A percentile compares a stretch with the other conserved stretches of the same genome.
These are phyloP conservation scores for Saxidomus purpurata DNA, from an alignment of 1,140 invertebrate species.

Conservation along the genomic window DNA sequence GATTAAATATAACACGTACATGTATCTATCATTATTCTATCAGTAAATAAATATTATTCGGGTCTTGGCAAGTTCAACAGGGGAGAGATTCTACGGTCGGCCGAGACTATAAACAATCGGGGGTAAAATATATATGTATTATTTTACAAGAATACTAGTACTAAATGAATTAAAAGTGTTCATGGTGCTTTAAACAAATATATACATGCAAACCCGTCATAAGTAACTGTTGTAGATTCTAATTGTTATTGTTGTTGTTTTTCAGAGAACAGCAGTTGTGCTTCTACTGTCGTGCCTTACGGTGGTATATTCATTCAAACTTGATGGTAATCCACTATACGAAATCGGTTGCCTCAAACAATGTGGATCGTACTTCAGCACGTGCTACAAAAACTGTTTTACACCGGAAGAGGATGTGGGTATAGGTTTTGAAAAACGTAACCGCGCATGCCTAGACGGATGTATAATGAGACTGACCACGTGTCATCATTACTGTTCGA, in stretches of 20 bases:
- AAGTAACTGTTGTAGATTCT: no score
- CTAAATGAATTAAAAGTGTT: no score
- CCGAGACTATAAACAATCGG: no score
- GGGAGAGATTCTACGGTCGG: no score
- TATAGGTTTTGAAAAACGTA: slow-evolving; percentile 19
- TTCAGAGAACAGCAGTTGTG: not conserved
- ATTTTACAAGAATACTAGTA: no score
- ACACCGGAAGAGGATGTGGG: not conserved
- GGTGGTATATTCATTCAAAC: slow-evolving; percentile 19
- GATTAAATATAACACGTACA: no score
- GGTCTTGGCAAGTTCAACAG: no score
- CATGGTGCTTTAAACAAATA: no score
- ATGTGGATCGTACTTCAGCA: slow-evolving; percentile 46
- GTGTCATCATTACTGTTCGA: slow-evolving; percentile 37
- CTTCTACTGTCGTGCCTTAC: slow-evolving; percentile 10
- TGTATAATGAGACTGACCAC: slow-evolving; percentile 50
- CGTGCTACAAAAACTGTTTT: slow-evolving; percentile 37
- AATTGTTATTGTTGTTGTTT: not conserved
- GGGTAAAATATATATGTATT: no score
- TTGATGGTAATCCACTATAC: slow-evolving; percentile 38
- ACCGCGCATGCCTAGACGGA: slow-evolving; percentile 47
- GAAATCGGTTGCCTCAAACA: slow-evolving; percentile 40
- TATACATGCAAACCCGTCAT: no score
- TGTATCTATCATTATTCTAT: no score
- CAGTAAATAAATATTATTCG: no score